Evolutionary conservation across 2,113 vertebrate species (phyloP), one percentile per base, ranked within the genome.

Genomic region (Scomber scombrus): DNA sequence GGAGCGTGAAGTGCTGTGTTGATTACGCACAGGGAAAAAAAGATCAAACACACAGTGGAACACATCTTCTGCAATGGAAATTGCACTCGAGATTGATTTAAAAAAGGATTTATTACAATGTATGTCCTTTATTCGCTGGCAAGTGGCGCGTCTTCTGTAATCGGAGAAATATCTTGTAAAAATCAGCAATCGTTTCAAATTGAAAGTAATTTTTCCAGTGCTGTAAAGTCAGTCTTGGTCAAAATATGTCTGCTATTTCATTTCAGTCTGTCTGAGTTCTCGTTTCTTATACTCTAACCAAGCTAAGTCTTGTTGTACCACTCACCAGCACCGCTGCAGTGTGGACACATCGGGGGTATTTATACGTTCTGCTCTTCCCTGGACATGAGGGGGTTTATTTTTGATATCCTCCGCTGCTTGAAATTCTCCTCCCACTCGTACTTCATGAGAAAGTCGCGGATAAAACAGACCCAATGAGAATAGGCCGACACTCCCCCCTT

Each of bases 381-480:
- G 94, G 96, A 96, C 96, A 94, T 84, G 95, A 95, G 95, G 91
- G 94, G 94, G 96, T 93, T 96, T 97, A 96, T 97, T 97, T 97
- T 96, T 96, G 95, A 96, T 95, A 86, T 93, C 95, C 91, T 94
- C 93, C 90, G 91, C 94, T 95, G 94, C 92, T 95, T 95, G 95
- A 91, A 93, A 94, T 91, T 95, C 95, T 95, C 96, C 96, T 97
- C 97, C 97, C 96, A 95, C 90, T 93, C 78, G 81, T 62, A 83
- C 91, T 90, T 84, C 75, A 82, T 63, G 71, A 89, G 84, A 92
- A 92, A 92, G 88, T 94, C 89, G 92, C 83, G 95, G 95, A 96
- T 93, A 89, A 89, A 94, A 93, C 88, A 85, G 91, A 93, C 92
- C 96, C 96, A 96, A 96, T 96, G 93, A 95, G 95, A 91, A 84